Evolutionary conservation across 1,140 invertebrate species (phyloP), one percentile per base, ranked within the genome.

Genomic region (Dysdera silvatica): DNA sequence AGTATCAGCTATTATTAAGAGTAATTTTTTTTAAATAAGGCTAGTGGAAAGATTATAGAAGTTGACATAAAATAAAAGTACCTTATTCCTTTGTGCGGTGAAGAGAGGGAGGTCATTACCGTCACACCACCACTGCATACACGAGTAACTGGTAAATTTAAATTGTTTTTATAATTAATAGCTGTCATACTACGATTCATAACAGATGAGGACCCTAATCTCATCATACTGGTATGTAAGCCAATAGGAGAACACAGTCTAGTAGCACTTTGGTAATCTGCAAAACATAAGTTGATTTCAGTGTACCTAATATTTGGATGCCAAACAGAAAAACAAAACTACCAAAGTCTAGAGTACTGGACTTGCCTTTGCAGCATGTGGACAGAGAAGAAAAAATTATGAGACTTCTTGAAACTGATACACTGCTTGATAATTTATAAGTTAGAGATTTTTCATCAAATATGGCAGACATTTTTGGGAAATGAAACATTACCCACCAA

Each of bases 171-270:
- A n/a, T 57, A 65, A 52, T 69, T 69, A 60, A 71, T 70, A 26
- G 68, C 65, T 20, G 71, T 72, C 58, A 73, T 69, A 55, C 71
- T 70, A 26, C 71, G 68, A 63, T 69, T 68, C 47, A 64, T 53
- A 66, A 48, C 68, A 56, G 45, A 68, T 82, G 58, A 86, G 85
- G 85, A 86, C 63, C 84, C 86, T 40, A 88, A 74, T 37, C 86
- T 79, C n/a, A 86, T 87, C 85, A 88, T 87, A 71, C 86, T 88
- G 72, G 87, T 87, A 72, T 88, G 85, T 1, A 88, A 76, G n/a
- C 85, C 85, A 10, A 84, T 84, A 18, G 86, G 83, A 5, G 85
- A 87, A 20, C 85, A 85, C 35, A 76, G 65, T 20, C 73, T 67
- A 69, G 73, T 73, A 26, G 71, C 71, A 66, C 74, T 75, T 55